phyloP scores from a whole-genome alignment of 2,113 vertebrate species.

The Pluvialis apricaria region DNA sequence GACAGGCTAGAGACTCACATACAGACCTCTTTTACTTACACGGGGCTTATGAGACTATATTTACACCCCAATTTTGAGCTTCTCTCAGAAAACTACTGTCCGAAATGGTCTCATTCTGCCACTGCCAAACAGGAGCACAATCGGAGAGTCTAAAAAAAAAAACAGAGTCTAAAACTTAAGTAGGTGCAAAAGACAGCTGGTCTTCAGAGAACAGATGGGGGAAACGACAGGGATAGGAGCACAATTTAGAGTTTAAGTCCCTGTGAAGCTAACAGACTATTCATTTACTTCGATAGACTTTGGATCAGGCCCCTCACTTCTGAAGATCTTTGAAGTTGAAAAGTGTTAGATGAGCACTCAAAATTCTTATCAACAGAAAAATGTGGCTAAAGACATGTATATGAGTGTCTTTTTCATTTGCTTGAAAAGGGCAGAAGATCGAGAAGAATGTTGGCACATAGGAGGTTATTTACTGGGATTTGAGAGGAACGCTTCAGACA shows the following conservation, averaged over 20 bases:
- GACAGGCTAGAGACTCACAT: background rate
- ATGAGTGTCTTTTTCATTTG: background rate
- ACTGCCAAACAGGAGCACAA: background rate
- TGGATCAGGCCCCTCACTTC: background rate
- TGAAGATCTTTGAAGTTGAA: constrained; percentile 42
- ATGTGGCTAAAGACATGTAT: background rate
- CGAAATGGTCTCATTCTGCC: background rate
- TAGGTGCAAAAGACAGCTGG: background rate
- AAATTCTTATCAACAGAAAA: constrained; percentile 13
- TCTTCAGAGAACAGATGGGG: background rate
- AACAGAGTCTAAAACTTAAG: background rate
- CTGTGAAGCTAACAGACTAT: background rate
- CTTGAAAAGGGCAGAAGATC: constrained; percentile 36
- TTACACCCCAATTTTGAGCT: background rate
- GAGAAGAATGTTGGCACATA: background rate
- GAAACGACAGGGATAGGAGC: background rate
- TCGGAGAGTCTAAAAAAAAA: no score
- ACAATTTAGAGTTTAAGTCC: background rate
- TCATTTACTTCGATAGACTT: background rate
- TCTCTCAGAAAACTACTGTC: background rate
- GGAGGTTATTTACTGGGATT: constrained; percentile 25
- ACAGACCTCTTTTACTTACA: background rate
- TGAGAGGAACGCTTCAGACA: background rate
- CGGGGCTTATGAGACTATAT: background rate
- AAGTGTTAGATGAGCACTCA: constrained; percentile 16